Conservation (phyloP, 2,797 vertebrate genomes). For the Xenops minutus region DNA sequence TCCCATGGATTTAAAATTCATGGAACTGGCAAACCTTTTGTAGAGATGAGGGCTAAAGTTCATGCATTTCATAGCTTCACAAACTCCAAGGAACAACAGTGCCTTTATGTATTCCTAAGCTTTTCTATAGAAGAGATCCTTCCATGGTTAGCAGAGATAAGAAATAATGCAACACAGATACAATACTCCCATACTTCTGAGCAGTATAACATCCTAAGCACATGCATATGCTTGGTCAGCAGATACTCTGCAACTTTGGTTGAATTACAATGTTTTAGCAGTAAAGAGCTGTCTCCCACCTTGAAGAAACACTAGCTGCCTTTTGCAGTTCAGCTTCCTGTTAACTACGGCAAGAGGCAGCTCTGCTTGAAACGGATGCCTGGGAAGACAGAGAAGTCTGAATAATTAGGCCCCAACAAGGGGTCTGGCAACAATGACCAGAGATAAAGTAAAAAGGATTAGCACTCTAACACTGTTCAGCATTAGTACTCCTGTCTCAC, state of each 20-base stretch:
- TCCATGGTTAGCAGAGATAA: conserved; percentile 54
- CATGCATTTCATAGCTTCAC: conserved; percentile 53
- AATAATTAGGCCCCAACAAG: background rate
- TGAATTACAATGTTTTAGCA: conserved; percentile 20
- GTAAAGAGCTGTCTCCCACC: background rate
- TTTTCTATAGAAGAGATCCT: conserved; percentile 34
- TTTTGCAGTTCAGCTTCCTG: background rate
- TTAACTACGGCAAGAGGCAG: background rate
- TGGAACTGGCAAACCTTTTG: conserved; percentile 63
- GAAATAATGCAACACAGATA: conserved; percentile 26
- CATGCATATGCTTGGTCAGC: background rate
- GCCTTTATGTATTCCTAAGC: conserved; percentile 56
- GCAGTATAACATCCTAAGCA: background rate
- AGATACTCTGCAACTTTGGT: background rate
- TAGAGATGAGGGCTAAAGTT: conserved; percentile 57
- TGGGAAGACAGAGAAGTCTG: background rate
- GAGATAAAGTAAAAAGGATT: conserved; percentile 40
- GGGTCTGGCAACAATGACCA: conserved; percentile 19
- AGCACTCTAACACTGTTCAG: background rate
- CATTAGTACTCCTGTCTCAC: background rate
- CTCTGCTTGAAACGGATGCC: background rate
- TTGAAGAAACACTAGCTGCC: background rate
- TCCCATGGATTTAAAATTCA: conserved; percentile 71
- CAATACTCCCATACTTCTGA: background rate
- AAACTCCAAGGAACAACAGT: conserved; percentile 63